phyloP scores from a whole-genome alignment of 1,140 invertebrate species.

The Dryas iulia region DNA sequence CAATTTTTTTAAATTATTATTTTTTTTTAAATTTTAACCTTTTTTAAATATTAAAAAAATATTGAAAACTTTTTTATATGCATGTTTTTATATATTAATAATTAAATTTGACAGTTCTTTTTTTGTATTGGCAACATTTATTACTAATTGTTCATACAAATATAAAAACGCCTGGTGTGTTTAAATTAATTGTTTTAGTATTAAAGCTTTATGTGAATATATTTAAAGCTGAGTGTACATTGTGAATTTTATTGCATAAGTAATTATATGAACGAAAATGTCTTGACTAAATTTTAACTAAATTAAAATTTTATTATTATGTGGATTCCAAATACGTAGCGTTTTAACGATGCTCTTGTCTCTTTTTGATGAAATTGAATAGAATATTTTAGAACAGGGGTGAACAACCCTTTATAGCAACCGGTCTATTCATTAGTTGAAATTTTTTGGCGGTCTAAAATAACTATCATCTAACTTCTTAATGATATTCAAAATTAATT shows the following conservation, averaged over 20 bases:
- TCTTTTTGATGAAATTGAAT: too few relatives aligned
- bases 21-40: too few relatives aligned
- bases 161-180: slow-evolving; percentile 7
- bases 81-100: neutral
- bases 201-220: slow-evolving; percentile 8
- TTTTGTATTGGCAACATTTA: neutral
- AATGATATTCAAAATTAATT: too few relatives aligned
- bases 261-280: neutral
- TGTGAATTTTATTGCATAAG: neutral
- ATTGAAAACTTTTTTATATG: neutral
- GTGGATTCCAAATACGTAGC: neutral
- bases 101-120: neutral
- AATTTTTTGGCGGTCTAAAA: too few relatives aligned
- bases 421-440: too few relatives aligned
- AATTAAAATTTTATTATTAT: neutral
- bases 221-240: slow-evolving; percentile 3
- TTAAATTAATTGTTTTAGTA: slow-evolving; percentile 17
- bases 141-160: neutral
- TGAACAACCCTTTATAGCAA: too few relatives aligned
- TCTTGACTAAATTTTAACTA: neutral
- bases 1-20: neutral
- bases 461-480: too few relatives aligned
- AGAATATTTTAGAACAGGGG: too few relatives aligned
- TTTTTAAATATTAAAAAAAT: neutral
- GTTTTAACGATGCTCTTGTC: too few relatives aligned